Base-by-base conservation (phyloP, 2,888 invertebrate species). In the Phasia obesa region DNA sequence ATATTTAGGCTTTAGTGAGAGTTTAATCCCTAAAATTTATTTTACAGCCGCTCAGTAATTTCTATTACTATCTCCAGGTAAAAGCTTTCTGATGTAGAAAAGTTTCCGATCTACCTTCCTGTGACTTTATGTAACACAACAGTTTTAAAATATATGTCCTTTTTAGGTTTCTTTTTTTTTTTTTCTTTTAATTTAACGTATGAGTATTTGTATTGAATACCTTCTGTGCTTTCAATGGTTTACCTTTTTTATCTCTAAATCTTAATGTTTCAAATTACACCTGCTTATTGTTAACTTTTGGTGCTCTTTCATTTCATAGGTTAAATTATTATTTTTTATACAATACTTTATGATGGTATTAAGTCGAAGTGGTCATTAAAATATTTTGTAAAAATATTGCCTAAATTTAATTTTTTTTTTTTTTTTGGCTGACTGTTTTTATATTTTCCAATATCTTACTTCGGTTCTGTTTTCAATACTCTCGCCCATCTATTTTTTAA, bases 181-280 rank as follows among this genome's bases (percentile, higher is more conserved):
- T 3, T 57, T 35, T 44, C 35, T 13, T 4, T 49, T 35, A n/a
- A 17, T 23, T 35, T 42, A 15, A 55, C 2, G 47, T 59, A 19
- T 42, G 9, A 13, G 15, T 51, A 5, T 60, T 21, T 49, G 21
- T 60, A 13, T 49, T 38, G 2, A 13, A 35, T 1, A 23, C 23
- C 38, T 42, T 17, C 49, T 1, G 27, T 38, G 4, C 13, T 15
- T 53, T 1, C 44, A 49, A 0, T 11, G 11, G 3, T 60, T 57
- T 31, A 35, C 23, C 1, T 42, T n/a, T 49, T 49, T 59, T 74
- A 80, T 80, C 74, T 69, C 38, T 31, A 21, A 70, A 81, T 75
- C 75, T 81, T 59, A 81, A 81, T 81, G 57, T 59, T 53, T 65
- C 71, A 49, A 75, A 44, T 59, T 59, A 65, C 70, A 75, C 70